These are phyloP conservation scores for Kryptolebias marmoratus DNA, from an alignment of 2,113 vertebrate genomes.

Conservation along the genomic window DNA sequence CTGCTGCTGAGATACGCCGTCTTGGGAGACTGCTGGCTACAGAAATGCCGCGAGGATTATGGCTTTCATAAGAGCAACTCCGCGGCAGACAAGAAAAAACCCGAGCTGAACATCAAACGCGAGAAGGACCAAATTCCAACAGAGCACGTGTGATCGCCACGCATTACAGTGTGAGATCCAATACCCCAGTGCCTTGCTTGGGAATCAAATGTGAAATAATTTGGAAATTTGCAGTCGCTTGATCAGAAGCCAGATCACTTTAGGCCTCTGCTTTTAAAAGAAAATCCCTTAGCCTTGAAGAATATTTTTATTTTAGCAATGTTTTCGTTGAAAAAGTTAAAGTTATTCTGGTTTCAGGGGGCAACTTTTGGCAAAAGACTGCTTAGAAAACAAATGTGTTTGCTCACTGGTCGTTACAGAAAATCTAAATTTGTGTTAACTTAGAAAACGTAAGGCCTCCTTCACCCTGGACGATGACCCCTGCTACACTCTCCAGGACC, in stretches of 20 bases:
- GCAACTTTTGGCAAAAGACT: constrained; percentile 2
- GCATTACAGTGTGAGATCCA: constrained; percentile 65
- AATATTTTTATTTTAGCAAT: constrained; percentile 43
- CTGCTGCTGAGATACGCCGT: constrained; percentile 39
- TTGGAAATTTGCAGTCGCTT: constrained; percentile 66
- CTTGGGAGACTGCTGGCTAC: constrained; percentile 55
- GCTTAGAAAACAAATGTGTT: neutral
- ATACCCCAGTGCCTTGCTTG: constrained; percentile 73
- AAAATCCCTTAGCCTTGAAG: constrained; percentile 45
- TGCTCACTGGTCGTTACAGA: neutral
- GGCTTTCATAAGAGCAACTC: constrained; percentile 61
- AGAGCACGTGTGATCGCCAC: constrained; percentile 59
- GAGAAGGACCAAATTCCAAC: constrained; percentile 58
- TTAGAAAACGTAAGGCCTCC: neutral
- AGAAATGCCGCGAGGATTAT: constrained; percentile 74
- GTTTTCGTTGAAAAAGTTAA: neutral
- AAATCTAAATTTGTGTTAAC: constrained; percentile 5
- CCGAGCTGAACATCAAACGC: constrained; percentile 69
- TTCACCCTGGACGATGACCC: too few relatives aligned
- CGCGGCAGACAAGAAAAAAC: constrained; percentile 64
- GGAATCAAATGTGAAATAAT: constrained; percentile 76
- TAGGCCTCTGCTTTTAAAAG: constrained; percentile 60
- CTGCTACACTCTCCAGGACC: too few relatives aligned
- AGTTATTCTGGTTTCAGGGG: constrained; percentile 18
- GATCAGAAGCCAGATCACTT: constrained; percentile 57